Conservation (phyloP, 2,113 vertebrate genomes). For the Semicossyphus pulcher region DNA sequence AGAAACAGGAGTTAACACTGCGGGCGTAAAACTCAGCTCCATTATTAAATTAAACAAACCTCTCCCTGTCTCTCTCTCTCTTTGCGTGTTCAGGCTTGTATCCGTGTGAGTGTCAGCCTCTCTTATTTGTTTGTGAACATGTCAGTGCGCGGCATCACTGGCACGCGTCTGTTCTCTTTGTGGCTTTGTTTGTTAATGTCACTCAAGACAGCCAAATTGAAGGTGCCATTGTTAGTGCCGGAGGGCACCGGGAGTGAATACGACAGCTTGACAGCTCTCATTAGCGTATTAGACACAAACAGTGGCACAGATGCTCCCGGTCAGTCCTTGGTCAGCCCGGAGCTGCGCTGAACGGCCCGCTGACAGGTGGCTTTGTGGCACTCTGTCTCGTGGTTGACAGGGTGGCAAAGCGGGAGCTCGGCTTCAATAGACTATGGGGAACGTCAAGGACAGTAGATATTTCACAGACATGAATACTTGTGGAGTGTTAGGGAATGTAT, state of each 20-base stretch:
- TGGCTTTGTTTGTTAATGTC: constrained; percentile 68
- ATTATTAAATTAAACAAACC: constrained; percentile 47
- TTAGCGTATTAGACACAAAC: constrained; percentile 83
- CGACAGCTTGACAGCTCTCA: constrained; percentile 82
- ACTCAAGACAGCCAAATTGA: constrained; percentile 75
- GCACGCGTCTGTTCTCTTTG: constrained; percentile 65
- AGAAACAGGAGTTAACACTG: constrained; percentile 27
- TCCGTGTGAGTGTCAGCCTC: constrained; percentile 14
- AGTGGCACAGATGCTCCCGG: constrained; percentile 81
- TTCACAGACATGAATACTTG: constrained; percentile 35
- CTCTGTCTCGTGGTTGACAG: constrained; percentile 79
- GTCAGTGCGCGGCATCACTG: constrained; percentile 17
- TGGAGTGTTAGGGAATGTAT: constrained; percentile 17
- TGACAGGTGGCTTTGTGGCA: constrained; percentile 82
- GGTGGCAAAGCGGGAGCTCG: constrained; percentile 69
- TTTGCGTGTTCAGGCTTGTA: constrained; percentile 14
- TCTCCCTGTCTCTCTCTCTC: constrained; percentile 10
- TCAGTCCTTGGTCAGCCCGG: constrained; percentile 74
- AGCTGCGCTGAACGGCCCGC: constrained; percentile 68
- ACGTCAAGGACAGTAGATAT: constrained; percentile 63
- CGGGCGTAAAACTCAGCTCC: background rate
- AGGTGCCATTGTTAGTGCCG: constrained; percentile 77
- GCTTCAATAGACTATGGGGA: constrained; percentile 68
- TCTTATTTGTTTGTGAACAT: constrained; percentile 55
- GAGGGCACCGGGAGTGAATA: constrained; percentile 72